phyloP scores from a whole-genome alignment of 2,888 invertebrate genomes.

The Zele albiditarsus region DNA sequence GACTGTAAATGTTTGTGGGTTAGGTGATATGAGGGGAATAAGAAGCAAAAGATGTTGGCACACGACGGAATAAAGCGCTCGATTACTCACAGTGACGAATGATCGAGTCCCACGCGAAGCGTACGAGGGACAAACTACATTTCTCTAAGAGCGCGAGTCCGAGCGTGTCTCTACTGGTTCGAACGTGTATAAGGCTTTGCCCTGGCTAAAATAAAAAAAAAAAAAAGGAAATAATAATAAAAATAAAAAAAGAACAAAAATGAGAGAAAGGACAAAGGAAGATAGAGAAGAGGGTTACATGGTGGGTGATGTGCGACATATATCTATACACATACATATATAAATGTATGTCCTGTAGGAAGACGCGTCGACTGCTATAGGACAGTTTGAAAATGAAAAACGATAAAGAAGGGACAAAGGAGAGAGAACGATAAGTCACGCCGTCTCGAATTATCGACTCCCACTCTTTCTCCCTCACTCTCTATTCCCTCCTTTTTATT shows the following conservation, averaged over 20 bases:
- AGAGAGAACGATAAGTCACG: conserved; percentile 39
- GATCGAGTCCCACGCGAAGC: conserved; percentile 44
- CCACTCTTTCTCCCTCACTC: conserved; percentile 32
- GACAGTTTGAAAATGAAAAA: conserved; percentile 35
- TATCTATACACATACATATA: conserved; percentile 8
- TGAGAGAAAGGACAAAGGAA: neutral
- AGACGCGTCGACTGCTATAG: conserved; percentile 18
- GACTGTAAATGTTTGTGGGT: neutral
- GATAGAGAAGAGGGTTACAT: conserved; percentile 7
- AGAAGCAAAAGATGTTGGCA: conserved; percentile 27
- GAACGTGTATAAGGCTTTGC: neutral
- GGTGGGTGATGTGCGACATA: conserved; percentile 1
- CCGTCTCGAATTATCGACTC: conserved; percentile 44
- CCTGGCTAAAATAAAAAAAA: neutral
- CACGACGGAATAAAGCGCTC: conserved; percentile 42
- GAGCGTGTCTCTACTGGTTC: conserved; percentile 20
- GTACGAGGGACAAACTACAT: conserved; percentile 19
- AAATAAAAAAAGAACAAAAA: conserved; percentile 23
- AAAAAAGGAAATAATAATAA: conserved; percentile 7
- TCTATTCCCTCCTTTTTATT: neutral
- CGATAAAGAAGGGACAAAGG: conserved; percentile 34
- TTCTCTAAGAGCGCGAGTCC: conserved; percentile 22
- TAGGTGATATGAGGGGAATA: conserved; percentile 12
- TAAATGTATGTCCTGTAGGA: conserved; percentile 31
- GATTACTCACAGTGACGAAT: conserved; percentile 46